phyloP scores from a whole-genome alignment of 2,797 vertebrate genomes.

The Premnoplex brunnescens region DNA sequence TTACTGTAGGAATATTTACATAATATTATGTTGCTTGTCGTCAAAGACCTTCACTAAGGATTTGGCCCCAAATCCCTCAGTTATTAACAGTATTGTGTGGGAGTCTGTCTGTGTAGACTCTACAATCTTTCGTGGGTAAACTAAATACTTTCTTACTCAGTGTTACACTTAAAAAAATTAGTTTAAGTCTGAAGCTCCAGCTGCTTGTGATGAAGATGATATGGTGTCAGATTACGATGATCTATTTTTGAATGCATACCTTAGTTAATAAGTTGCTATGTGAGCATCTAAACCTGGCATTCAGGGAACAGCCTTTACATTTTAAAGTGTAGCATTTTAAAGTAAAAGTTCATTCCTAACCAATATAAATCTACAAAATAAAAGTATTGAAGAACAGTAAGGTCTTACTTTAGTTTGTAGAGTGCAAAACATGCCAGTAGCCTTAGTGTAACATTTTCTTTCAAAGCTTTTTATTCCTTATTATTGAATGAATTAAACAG shows the following conservation, averaged over 20 bases:
- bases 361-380: not conserved
- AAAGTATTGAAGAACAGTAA: not conserved
- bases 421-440: not conserved
- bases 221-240: not conserved
- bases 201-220: not conserved
- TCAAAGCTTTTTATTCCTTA: not conserved
- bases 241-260: not conserved
- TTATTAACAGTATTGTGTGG: not conserved
- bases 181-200: not conserved
- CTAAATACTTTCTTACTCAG: not conserved
- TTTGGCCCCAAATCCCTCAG: not conserved
- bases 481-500: not conserved
- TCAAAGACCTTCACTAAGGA: not conserved
- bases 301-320: not conserved
- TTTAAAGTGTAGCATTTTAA: not conserved
- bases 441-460: not conserved
- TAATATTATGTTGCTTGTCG: not conserved
- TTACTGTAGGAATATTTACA: not conserved
- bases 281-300: not conserved
- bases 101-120: not conserved
- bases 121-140: not conserved
- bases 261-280: not conserved
- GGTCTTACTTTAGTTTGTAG: not conserved
- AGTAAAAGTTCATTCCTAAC: not conserved
- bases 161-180: not conserved